Percentiles rank a stretch among this genome's conserved stretches.
Evolutionary conservation across 2,113 vertebrate genomes (phyloP).

Genomic region (Heterotilapia buettikoferi): DNA sequence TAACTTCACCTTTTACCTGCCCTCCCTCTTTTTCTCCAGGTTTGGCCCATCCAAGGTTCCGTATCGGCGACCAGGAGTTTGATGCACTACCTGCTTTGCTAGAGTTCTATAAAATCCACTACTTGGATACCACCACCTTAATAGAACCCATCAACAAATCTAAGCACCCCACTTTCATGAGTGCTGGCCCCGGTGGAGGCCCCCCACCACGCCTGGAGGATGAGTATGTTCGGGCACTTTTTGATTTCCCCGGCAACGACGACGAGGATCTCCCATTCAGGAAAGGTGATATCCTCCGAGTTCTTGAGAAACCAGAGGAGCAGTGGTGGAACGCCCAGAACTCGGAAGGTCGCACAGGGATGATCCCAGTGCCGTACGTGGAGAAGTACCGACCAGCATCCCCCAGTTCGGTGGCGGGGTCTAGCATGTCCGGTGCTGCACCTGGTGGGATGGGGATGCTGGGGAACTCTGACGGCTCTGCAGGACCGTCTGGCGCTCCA

Average conservation of each 20-base stretch:
- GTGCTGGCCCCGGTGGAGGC: constrained; percentile 40
- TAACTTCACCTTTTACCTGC: background rate
- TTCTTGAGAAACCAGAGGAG: constrained; percentile 97
- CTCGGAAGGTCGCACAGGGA: constrained; percentile 88
- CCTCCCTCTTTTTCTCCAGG: constrained; percentile 60
- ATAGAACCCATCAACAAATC: constrained; percentile 93
- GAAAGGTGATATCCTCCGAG: constrained; percentile 92
- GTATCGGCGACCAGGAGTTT: constrained; percentile 98
- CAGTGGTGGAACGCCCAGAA: constrained; percentile 99
- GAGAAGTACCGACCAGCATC: constrained; percentile 93
- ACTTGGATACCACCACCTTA: constrained; percentile 98
- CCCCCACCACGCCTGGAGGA: constrained; percentile 86
- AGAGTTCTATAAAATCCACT: constrained; percentile 99
- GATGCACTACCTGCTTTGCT: constrained; percentile 91
- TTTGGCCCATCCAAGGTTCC: constrained; percentile 80
- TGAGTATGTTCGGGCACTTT: constrained; percentile 92
- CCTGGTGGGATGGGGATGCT: constrained; percentile 49
- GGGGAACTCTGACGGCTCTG: constrained; percentile 85
- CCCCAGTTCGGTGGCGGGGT: constrained; percentile 62
- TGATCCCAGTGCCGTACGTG: constrained; percentile 98
- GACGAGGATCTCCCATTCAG: constrained; percentile 98
- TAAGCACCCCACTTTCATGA: constrained; percentile 77
- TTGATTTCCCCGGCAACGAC: constrained; percentile 97
- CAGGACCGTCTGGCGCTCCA: constrained; percentile 73
- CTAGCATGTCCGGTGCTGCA: background rate